phyloP scores from a whole-genome alignment of 2,888 invertebrate genomes.

The Habrosyne pyritoides region DNA sequence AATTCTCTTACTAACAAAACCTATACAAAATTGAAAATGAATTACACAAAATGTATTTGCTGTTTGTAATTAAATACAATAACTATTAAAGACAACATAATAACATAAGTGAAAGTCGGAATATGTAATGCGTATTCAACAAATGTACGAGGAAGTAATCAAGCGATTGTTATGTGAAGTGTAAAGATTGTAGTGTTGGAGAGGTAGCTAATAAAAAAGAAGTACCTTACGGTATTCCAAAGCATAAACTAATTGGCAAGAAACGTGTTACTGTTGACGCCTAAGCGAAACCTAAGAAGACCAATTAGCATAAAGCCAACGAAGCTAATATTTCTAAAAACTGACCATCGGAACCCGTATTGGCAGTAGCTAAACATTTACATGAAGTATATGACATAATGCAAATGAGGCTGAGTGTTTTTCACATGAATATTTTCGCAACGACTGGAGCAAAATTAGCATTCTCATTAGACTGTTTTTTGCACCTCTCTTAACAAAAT shows the following conservation, averaged over 20 bases:
- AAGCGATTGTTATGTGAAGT: slow-evolving; percentile 5
- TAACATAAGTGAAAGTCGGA: slow-evolving; percentile 7
- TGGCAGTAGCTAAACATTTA: slow-evolving; percentile 70
- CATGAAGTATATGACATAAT: slow-evolving; percentile 72
- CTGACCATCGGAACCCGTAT: slow-evolving; percentile 47
- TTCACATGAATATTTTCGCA: slow-evolving; percentile 61
- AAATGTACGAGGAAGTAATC: slow-evolving; percentile 7
- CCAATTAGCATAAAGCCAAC: slow-evolving; percentile 35
- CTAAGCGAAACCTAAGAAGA: slow-evolving; percentile 21
- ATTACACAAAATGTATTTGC: not conserved
- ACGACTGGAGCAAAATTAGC: slow-evolving; percentile 63
- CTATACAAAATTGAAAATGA: slow-evolving; percentile 5
- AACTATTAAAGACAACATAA: slow-evolving; percentile 8
- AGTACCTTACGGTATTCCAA: not conserved
- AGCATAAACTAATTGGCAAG: slow-evolving; percentile 24
- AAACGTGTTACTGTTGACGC: slow-evolving; percentile 26
- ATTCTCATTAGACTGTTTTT: slow-evolving; percentile 70
- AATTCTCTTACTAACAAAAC: not conserved
- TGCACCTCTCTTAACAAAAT: slow-evolving; percentile 57
- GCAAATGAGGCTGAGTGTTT: slow-evolving; percentile 65
- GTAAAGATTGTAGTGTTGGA: not conserved
- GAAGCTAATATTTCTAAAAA: slow-evolving; percentile 45
- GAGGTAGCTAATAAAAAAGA: not conserved
- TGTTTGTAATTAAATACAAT: slow-evolving; percentile 8
- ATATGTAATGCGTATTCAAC: not conserved